These are phyloP conservation scores for Theocolax elegans DNA, from an alignment of 1,140 invertebrate genomes.

Conservation along the genomic window DNA sequence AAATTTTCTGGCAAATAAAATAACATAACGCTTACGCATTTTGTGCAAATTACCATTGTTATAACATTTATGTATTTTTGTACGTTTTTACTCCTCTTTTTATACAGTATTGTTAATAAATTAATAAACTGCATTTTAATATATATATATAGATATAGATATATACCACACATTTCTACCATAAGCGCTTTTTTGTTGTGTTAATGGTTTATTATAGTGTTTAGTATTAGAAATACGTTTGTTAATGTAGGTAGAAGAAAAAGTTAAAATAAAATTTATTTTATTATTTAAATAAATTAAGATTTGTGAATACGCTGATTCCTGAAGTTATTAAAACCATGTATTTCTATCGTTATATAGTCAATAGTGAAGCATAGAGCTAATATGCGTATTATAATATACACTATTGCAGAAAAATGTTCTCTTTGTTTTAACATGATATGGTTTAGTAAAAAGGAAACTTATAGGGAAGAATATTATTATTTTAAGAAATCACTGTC, in stretches of 20 bases:
- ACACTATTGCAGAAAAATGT: too few relatives aligned
- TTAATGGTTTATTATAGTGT: constrained; percentile 5
- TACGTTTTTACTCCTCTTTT: constrained; percentile 22
- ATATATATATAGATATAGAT: constrained; percentile 30
- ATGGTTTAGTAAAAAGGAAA: too few relatives aligned
- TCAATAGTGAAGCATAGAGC: too few relatives aligned
- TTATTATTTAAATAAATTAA: constrained; percentile 4
- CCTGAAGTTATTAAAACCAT: too few relatives aligned
- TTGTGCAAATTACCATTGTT: not conserved
- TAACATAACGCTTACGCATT: constrained; percentile 16
- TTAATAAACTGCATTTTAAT: constrained; percentile 17
- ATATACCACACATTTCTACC: too few relatives aligned
- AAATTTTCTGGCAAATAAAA: too few relatives aligned
- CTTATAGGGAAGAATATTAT: too few relatives aligned
- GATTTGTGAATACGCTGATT: too few relatives aligned
- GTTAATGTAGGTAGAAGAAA: constrained; percentile 22
- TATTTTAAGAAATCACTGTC: too few relatives aligned
- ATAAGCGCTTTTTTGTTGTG: constrained; percentile 23
- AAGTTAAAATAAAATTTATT: constrained; percentile 10
- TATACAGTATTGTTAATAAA: constrained; percentile 23
- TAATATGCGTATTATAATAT: too few relatives aligned
- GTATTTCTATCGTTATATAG: too few relatives aligned
- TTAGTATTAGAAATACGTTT: not conserved
- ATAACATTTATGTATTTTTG: constrained; percentile 19
- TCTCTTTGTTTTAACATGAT: too few relatives aligned